A percentile compares a stretch with the other conserved stretches of the same genome.
Evolutionary conservation across 2,888 invertebrate genomes (phyloP).

Genomic region (Pseudococcus jackbeardsleyi): DNA sequence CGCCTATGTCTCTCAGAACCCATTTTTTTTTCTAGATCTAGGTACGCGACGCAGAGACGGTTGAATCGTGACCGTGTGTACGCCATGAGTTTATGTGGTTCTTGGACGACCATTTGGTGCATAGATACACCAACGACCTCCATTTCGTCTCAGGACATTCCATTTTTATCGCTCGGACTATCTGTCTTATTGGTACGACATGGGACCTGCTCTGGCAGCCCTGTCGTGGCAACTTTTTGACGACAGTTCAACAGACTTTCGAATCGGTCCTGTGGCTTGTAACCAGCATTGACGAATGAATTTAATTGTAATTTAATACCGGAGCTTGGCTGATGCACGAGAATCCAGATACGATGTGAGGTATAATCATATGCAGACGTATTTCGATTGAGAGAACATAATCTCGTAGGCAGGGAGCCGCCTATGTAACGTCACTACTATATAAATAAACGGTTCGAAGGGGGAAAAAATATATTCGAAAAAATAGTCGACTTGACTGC

Average conservation of each 20-base stretch:
- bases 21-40: constrained; percentile 35
- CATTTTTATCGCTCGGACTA: constrained; percentile 5
- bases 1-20: too few relatives aligned
- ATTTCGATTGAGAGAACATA: constrained; percentile 16
- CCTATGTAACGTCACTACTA: constrained; percentile 43
- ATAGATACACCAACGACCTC: constrained; percentile 36
- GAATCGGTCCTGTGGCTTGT: not conserved
- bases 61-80: constrained; percentile 44
- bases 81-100: not conserved
- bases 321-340: not conserved
- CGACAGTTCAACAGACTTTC: constrained; percentile 53
- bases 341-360: not conserved
- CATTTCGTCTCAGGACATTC: constrained; percentile 52
- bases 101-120: not conserved
- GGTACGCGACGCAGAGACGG: not conserved
- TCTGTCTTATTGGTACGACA: constrained; percentile 16
- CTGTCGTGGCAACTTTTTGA: constrained; percentile 26
- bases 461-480: not conserved
- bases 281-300: not conserved
- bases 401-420: constrained; percentile 55
- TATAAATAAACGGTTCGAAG: constrained; percentile 35
- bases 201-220: not conserved
- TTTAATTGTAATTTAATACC: constrained; percentile 51
- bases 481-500: not conserved
- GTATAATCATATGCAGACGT: not conserved